A percentile compares a stretch with the other conserved stretches of the same genome.
These are phyloP conservation scores for Lordiphosa clarofinis DNA, from an alignment of 1,140 invertebrate species.

Conservation along the genomic window DNA sequence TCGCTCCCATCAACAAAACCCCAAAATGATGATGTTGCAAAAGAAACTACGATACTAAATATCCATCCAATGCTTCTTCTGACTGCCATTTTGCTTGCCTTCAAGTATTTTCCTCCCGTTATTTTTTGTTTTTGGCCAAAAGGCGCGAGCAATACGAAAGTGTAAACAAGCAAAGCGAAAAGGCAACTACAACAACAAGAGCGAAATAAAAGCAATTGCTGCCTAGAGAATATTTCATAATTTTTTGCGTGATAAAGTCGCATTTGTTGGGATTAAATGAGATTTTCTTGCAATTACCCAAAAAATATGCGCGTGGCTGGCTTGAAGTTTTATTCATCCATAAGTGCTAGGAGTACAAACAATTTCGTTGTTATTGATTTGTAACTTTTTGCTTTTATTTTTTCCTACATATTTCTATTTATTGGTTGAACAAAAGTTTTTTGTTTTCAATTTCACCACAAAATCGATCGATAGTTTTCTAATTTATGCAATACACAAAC, in stretches of 20 bases:
- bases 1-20: conserved; percentile 14
- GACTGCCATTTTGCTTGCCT: conserved; percentile 61
- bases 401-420: conserved; percentile 1
- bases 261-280: conserved; percentile 74
- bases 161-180: conserved; percentile 63
- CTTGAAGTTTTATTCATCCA: conserved; percentile 44
- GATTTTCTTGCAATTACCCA: conserved; percentile 75
- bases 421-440: conserved; percentile 15
- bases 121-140: conserved; percentile 37
- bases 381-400: background rate
- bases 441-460: conserved; percentile 40
- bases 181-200: conserved; percentile 26
- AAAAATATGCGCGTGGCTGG: conserved; percentile 18
- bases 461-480: conserved; percentile 57
- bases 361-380: conserved; percentile 11
- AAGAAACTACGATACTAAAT: conserved; percentile 72
- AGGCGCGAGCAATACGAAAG: conserved; percentile 58
- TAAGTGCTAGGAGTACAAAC: conserved; percentile 15
- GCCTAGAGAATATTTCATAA: conserved; percentile 68
- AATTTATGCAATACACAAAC: conserved; percentile 60
- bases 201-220: conserved; percentile 51
- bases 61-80: conserved; percentile 48
- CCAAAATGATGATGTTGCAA: conserved; percentile 72
- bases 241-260: conserved; percentile 78
- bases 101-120: conserved; percentile 31